Evolutionary conservation across 2,797 vertebrate species (phyloP), one percentile per base, ranked within the genome.

Genomic region (Enteromius anoplus): DNA sequence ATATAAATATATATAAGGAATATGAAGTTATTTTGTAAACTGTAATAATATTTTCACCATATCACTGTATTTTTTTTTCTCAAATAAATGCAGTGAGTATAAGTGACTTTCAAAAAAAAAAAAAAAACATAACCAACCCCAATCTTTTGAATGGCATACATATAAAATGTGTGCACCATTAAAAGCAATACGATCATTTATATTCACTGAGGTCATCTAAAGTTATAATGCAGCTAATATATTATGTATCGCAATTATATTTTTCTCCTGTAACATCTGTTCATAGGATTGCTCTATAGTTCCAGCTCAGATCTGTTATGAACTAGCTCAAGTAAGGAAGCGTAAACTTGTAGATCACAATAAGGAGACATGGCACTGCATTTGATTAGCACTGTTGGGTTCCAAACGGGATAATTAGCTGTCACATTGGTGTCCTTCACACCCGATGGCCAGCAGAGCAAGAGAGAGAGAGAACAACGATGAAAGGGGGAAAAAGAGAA

Each of bases 371-470:
- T 62, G 14, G 26, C 45, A 26, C 70, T 75, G 60, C 51, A 42
- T 75, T 78, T 51, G 64, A 73, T 86, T 73, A 82, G 65, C 80
- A 76, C 45, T 40, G 69, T 51, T 71, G 88, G 88, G 91, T 93
- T 93, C 89, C 91, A 91, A 90, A 85, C 86, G 89, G 87, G 88
- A 90, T 93, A 94, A 94, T 94, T 93, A 93, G 89, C 91, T 93
- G 92, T 95, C 94, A 95, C 91, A 92, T 90, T 89, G 77, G 91
- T 94, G 93, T 90, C 93, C 94, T 95, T 95, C 94, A 95, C 93
- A 94, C 90, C 85, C 93, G 90, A 87, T 93, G 89, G 91, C 84
- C 91, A 92, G 88, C 69, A 64, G 42, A 64, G 53, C 49, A 37
- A 66, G 76, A 47, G 58, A 83, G 60, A 76, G 19, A 69, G 69